Evolutionary conservation across 2,113 vertebrate species (phyloP).

Genomic region (Chlorodrepanis virens): DNA sequence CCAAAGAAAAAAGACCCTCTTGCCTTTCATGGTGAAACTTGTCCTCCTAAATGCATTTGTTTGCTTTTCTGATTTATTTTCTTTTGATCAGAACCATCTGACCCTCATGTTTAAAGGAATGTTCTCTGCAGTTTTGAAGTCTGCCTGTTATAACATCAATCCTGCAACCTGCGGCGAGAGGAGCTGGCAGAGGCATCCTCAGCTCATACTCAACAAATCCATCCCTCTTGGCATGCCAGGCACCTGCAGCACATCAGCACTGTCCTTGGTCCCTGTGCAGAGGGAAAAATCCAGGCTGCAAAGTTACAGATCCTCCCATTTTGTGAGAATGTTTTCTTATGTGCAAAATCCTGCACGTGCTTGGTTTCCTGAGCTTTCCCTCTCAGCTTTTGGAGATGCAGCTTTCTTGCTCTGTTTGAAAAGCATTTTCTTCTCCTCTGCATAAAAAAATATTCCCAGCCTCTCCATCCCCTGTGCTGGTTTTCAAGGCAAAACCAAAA

Average conservation of each 20-base stretch:
- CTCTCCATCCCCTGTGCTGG: not conserved
- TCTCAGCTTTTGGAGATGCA: not conserved
- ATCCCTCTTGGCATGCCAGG: not conserved
- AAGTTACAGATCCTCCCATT: not conserved
- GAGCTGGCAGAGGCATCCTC: not conserved
- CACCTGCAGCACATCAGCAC: not conserved
- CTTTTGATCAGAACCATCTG: constrained; percentile 28
- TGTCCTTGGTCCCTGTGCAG: not conserved
- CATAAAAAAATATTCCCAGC: not conserved
- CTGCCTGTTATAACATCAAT: not conserved
- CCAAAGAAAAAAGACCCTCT: not conserved
- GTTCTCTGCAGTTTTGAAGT: constrained; percentile 7
- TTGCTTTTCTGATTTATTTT: constrained; percentile 17
- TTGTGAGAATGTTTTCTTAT: not conserved
- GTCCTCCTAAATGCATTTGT: not conserved
- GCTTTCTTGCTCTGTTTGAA: not conserved
- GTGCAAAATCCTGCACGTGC: not conserved
- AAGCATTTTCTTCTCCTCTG: not conserved
- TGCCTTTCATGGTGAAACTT: not conserved
- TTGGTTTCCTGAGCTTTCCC: not conserved
- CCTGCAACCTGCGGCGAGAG: not conserved
- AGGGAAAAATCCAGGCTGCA: not conserved
- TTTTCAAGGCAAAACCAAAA: not conserved
- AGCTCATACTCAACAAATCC: not conserved
- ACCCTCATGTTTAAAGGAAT: not conserved